These are phyloP conservation scores for Rhagophthalmus giganteus DNA, from an alignment of 2,888 invertebrate genomes.

Conservation along the genomic window DNA sequence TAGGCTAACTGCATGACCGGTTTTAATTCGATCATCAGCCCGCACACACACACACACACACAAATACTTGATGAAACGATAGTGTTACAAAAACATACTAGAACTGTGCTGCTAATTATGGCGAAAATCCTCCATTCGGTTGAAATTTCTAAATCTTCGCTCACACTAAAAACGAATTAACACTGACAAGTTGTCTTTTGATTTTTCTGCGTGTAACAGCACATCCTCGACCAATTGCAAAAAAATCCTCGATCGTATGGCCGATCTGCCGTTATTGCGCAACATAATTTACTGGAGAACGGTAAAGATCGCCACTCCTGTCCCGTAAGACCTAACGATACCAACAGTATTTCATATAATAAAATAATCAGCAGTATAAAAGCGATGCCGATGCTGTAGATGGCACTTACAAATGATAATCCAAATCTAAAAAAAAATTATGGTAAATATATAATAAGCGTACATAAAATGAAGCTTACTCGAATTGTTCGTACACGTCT, in stretches of 20 bases:
- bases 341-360: slow-evolving; percentile 49
- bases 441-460: not conserved
- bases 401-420: slow-evolving; percentile 30
- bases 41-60: too few species aligned
- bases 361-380: slow-evolving; percentile 28
- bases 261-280: slow-evolving; percentile 41
- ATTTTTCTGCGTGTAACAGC: slow-evolving; percentile 6
- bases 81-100: too few species aligned
- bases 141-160: too few species aligned
- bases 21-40: too few species aligned
- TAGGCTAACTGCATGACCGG: too few species aligned
- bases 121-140: too few species aligned
- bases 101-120: too few species aligned
- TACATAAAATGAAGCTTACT: slow-evolving; percentile 62
- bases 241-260: slow-evolving; percentile 44
- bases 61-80: too few species aligned
- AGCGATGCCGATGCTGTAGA: slow-evolving; percentile 28
- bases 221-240: slow-evolving; percentile 33
- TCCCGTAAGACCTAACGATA: slow-evolving; percentile 58
- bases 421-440: slow-evolving; percentile 25
- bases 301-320: slow-evolving; percentile 56
- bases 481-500: slow-evolving; percentile 77
- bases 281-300: slow-evolving; percentile 40
- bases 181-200: slow-evolving; percentile 5
- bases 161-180: slow-evolving; percentile 2